Conservation (phyloP, 2,113 vertebrate genomes). For the Nannospalax galili region DNA sequence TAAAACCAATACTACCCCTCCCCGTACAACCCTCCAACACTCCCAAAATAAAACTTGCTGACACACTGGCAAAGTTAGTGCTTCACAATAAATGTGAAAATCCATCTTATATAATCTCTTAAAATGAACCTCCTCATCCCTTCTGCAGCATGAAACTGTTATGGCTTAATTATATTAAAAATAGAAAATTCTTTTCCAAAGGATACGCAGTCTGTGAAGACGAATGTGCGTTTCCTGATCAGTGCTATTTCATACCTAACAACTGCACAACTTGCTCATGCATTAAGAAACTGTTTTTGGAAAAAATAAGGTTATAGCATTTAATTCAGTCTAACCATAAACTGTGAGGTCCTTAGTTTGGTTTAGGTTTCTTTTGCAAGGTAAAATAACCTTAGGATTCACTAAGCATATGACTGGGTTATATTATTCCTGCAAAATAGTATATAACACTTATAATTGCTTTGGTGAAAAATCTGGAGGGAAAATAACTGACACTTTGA, state of each 20-base stretch:
- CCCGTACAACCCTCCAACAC: constrained; percentile 43
- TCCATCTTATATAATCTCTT: constrained; percentile 89
- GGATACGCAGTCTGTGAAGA: constrained; percentile 82
- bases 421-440: constrained; percentile 74
- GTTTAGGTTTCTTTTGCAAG: constrained; percentile 84
- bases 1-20: constrained; percentile 71
- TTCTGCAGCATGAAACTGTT: constrained; percentile 89
- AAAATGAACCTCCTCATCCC: constrained; percentile 88
- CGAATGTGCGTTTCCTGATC: constrained; percentile 79
- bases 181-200: constrained; percentile 86
- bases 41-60: constrained; percentile 77
- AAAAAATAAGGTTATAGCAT: constrained; percentile 86
- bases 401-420: constrained; percentile 67
- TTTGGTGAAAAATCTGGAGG: constrained; percentile 69
- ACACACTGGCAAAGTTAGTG: constrained; percentile 87
- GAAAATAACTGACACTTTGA: constrained; percentile 52
- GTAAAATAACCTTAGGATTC: constrained; percentile 78
- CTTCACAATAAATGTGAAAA: constrained; percentile 89
- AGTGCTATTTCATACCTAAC: constrained; percentile 85
- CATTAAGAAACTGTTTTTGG: constrained; percentile 79
- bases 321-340: constrained; percentile 83
- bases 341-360: constrained; percentile 88
- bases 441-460: constrained; percentile 74
- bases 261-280: constrained; percentile 76
- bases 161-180: constrained; percentile 90